Evolutionary conservation across 2,113 vertebrate species (phyloP).

Genomic region (Phylloscopus whistleri): DNA sequence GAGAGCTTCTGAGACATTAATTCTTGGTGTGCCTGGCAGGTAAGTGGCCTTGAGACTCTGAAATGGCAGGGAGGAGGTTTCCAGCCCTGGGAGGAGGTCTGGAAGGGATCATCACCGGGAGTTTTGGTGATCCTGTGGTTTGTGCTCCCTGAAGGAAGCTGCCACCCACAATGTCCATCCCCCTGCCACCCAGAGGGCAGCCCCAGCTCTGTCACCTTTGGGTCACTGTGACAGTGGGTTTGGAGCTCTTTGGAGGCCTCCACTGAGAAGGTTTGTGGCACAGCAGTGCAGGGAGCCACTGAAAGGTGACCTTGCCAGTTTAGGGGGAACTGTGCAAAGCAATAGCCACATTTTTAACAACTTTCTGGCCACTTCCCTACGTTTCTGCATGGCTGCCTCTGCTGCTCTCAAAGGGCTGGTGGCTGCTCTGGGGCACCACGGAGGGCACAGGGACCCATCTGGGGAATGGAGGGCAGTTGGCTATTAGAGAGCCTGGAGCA

Average conservation of each 20-base stretch:
- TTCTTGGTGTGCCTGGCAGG: neutral
- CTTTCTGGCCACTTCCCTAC: neutral
- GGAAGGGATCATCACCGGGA: neutral
- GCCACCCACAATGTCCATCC: fast-evolving
- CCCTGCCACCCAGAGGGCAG: neutral
- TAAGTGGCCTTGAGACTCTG: neutral
- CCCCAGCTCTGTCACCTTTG: neutral
- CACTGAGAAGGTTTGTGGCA: neutral
- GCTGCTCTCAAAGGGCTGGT: neutral
- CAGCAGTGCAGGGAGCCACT: neutral
- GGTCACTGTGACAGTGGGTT: fast-evolving
- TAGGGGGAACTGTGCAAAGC: neutral
- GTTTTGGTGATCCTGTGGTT: neutral
- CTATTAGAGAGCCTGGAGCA: neutral
- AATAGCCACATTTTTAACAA: neutral
- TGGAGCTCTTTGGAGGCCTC: neutral
- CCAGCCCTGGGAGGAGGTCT: neutral
- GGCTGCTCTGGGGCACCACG: neutral
- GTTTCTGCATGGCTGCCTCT: neutral
- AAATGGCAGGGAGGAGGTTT: neutral
- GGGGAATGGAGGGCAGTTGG: neutral
- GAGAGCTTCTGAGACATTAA: neutral
- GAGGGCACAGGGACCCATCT: neutral
- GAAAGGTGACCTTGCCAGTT: neutral
- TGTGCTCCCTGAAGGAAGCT: neutral